phyloP scores from a whole-genome alignment of 2,797 vertebrate genomes.

The Pantherophis vulpinus region DNA sequence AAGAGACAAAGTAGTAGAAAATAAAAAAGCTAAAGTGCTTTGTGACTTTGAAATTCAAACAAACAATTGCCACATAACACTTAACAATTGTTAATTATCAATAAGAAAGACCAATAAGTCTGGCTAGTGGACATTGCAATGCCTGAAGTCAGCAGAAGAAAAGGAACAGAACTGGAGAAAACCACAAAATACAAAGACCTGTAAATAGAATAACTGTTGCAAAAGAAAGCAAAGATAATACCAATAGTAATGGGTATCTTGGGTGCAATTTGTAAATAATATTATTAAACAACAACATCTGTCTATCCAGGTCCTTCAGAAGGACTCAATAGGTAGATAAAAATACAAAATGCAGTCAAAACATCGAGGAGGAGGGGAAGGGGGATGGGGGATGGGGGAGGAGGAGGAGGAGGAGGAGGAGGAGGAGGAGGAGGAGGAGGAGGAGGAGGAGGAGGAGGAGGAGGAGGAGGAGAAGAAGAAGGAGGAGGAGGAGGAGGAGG shows the following conservation, averaged over 20 bases:
- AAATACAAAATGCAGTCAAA: no score
- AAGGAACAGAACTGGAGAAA: not conserved
- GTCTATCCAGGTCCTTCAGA: no score
- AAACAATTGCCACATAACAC: not conserved
- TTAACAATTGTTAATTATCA: not conserved
- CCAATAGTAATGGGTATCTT: not conserved
- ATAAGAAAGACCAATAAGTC: not conserved
- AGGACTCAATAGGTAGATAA: no score
- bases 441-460: no score
- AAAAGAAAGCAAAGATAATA: not conserved
- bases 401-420: no score
- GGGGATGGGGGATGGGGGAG: no score
- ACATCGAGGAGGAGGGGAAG: no score
- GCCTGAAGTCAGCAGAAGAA: no score
- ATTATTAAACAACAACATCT: not conserved
- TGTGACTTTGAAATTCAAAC: not conserved
- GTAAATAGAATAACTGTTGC: not conserved
- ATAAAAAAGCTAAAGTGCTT: not conserved
- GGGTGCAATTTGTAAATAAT: not conserved
- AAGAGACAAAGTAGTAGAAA: not conserved
- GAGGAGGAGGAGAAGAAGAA: no score
- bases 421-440: no score
- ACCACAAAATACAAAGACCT: not conserved
- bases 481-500: no score
- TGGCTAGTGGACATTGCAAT: not conserved